Base-by-base conservation (phyloP, 2,888 invertebrate genomes). In the Drepanosiphum platanoidis region DNA sequence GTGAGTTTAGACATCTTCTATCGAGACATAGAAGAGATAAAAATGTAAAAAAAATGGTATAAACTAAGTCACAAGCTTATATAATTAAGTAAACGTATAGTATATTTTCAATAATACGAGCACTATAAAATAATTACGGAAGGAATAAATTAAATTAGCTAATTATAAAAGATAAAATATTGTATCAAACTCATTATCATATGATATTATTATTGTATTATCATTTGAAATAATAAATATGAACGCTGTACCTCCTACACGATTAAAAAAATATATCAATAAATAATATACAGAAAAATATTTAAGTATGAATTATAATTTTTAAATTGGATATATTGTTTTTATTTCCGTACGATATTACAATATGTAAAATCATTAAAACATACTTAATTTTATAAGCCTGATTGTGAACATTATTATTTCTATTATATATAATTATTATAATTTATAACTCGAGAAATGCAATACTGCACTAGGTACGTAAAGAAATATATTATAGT, bases 1-100 rank as follows among this genome's bases (percentile, higher is more conserved):
- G 3, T 36, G 66, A 66, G 66, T 75, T 66, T 34, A 32, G 34
- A 83, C 18, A 72, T 61, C 27, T 11, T 70, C 39, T 71, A 39
- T 30, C 58, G 18, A 30, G 18, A 72, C 18, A 46, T 42, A 72
- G 18, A 72, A 46, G n/a, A n/a, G n/a, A n/a, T n/a, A n/a, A n/a
- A n/a, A n/a, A n/a, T n/a, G n/a, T n/a, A n/a, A n/a, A n/a, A n/a
- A n/a, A n/a, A n/a, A n/a, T n/a, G n/a, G n/a, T n/a, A n/a, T n/a
- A n/a, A n/a, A n/a, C n/a, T n/a, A n/a, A n/a, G n/a, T n/a, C n/a
- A n/a, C n/a, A n/a, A n/a, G n/a, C n/a, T n/a, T 7, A 46, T 15
- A 46, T 46, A 46, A 46, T 46, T 46, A 46, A 46, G 15, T 46
- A 46, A 46, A 52, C 5, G 5, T 52, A 52, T 52, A 52, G 3